Evolutionary conservation across 2,888 invertebrate species (phyloP), one percentile per base, ranked within the genome.

Genomic region (Cyaniris semiargus): DNA sequence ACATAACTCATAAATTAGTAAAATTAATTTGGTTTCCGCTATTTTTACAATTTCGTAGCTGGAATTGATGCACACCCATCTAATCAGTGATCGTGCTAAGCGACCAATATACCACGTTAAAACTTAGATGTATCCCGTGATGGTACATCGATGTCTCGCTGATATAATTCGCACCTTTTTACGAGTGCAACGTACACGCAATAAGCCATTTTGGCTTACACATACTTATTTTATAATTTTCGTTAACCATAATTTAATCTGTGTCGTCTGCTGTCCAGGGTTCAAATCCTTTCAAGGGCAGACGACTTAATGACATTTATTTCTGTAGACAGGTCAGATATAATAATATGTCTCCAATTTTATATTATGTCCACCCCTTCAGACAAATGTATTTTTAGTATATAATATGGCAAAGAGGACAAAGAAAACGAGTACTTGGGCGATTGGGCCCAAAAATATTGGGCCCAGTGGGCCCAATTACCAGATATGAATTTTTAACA

Each of bases 131-230:
- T 31, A 15, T 66, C 66, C 21, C 15, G 27, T 13, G 15, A 31
- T 66, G 66, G 18, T 31, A 66, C 66, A 66, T 66, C 66, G 15
- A 66, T 18, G 66, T 15, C 15, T 6, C 86, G 85, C 87, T 89
- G 88, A 89, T 87, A 86, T 83, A 87, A 88, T 90, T 90, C 87
- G 86, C 87, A 86, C 86, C 85, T 87, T 88, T 83, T 89, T 87
- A 88, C 84, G 84, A 83, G 81, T 81, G 83, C 81, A 80, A 80
- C 80, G 81, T 78, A 82, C 81, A 80, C 82, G 80, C 78, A 80
- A 81, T 83, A 81, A 85, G 83, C 81, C 80, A 78, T 81, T 83
- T 81, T 77, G 78, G 79, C 79, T 79, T 76, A 76, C 78, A 77
- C 79, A 78, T 27, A 77, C 77, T 38, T 38, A 71, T 21, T 71